Evolutionary conservation across 2,113 vertebrate genomes (phyloP).

Genomic region (Syngnathus typhle): DNA sequence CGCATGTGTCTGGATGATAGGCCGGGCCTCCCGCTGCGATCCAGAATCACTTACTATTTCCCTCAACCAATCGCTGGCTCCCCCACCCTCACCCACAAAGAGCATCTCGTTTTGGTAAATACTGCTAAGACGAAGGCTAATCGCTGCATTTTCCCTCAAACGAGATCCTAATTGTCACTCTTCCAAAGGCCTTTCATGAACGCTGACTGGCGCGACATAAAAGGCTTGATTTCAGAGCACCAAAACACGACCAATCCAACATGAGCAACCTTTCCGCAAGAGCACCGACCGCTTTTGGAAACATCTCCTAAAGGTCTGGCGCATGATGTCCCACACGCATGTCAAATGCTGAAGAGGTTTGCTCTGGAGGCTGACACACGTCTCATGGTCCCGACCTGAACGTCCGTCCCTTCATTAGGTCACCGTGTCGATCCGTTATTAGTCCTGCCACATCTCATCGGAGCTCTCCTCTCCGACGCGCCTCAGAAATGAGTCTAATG

Average conservation of each 20-base stretch:
- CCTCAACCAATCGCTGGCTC: constrained; percentile 11
- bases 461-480: constrained; percentile 19
- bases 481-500: constrained; percentile 47
- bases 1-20: constrained; percentile 25
- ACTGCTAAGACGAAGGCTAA: constrained; percentile 2
- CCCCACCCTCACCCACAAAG: constrained; percentile 6
- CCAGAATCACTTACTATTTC: constrained; percentile 51
- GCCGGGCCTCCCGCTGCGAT: constrained; percentile 17
- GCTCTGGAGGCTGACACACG: constrained; percentile 16
- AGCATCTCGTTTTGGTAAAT: constrained; percentile 10
- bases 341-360: background rate
- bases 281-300: no score
- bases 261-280: no score
- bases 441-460: constrained; percentile 56
- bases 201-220: background rate
- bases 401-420: constrained; percentile 41
- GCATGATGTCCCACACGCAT: background rate
- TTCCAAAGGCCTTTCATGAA: background rate
- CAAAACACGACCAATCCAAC: background rate
- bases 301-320: no score
- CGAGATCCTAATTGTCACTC: no score
- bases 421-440: constrained; percentile 31
- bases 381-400: constrained; percentile 29
- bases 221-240: background rate
- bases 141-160: background rate